Percentiles rank a stretch among this genome's conserved stretches.
phyloP scores from a whole-genome alignment of 1,140 invertebrate genomes.

The Drosophila santomea region DNA sequence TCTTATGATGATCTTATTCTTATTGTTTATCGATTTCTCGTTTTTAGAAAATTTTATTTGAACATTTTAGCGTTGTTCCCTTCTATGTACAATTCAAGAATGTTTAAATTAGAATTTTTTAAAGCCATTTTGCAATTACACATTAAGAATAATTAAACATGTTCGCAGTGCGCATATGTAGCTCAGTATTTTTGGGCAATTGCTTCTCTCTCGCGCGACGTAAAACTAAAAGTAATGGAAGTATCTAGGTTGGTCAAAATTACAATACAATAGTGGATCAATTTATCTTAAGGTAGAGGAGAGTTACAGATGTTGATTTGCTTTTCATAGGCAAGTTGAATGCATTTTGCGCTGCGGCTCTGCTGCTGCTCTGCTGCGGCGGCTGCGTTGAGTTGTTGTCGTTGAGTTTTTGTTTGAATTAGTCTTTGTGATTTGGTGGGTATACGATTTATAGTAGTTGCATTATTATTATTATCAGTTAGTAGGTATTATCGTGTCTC shows the following conservation, averaged over 20 bases:
- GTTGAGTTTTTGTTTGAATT: conserved; percentile 75
- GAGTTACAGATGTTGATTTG: conserved; percentile 41
- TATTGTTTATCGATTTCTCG: conserved; percentile 36
- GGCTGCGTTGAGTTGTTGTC: conserved; percentile 69
- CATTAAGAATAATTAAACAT: conserved; percentile 50
- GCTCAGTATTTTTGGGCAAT: conserved; percentile 48
- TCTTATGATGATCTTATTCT: conserved; percentile 28
- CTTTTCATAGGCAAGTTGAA: conserved; percentile 60
- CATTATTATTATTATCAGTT: conserved; percentile 39
- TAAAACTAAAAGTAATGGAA: conserved; percentile 77
- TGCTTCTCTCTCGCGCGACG: conserved; percentile 37
- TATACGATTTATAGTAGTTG: conserved; percentile 68
- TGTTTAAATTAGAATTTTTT: conserved; percentile 71
- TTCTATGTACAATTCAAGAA: conserved; percentile 78
- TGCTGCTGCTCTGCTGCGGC: conserved; percentile 44
- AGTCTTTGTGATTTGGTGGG: conserved; percentile 81
- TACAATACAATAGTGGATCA: conserved; percentile 45
- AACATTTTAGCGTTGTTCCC: conserved; percentile 58
- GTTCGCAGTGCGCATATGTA: conserved; percentile 42
- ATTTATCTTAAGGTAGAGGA: conserved; percentile 65
- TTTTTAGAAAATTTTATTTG: conserved; percentile 48
- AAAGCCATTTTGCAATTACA: conserved; percentile 66
- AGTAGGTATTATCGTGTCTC: conserved; percentile 48
- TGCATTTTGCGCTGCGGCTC: conserved; percentile 71
- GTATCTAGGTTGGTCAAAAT: conserved; percentile 61